These are phyloP conservation scores for Ochotona princeps DNA, from an alignment of 2,113 vertebrate species.

Conservation along the genomic window DNA sequence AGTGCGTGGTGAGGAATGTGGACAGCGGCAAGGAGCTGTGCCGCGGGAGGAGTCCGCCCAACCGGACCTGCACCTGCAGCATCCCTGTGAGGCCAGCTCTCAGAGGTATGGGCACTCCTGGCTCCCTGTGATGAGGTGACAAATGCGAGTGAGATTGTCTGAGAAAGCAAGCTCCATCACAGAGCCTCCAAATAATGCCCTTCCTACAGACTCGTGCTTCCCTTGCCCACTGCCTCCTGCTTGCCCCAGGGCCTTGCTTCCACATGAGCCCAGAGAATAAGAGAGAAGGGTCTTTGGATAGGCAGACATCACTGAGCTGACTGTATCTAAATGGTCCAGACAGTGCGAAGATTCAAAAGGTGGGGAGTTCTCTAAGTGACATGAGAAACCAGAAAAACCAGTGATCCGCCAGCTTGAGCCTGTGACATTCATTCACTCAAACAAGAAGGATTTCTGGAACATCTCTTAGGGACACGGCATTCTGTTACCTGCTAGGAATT, in stretches of 20 bases:
- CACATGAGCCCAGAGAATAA: not conserved
- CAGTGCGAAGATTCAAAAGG: slow-evolving; percentile 19
- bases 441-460: not conserved
- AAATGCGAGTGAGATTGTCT: not conserved
- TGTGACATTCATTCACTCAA: not conserved
- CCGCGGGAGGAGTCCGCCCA: not conserved
- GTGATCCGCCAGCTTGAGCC: not conserved
- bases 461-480: not conserved
- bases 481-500: not conserved
- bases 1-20: slow-evolving; percentile 46
- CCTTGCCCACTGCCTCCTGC: not conserved
- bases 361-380: not conserved
- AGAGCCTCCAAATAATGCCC: too few relatives aligned
- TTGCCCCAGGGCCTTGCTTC: not conserved
- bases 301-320: not conserved
- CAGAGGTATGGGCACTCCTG: slow-evolving; percentile 47
- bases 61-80: slow-evolving; percentile 60
- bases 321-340: not conserved
- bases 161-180: not conserved
- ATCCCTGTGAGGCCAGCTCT: slow-evolving; percentile 26
- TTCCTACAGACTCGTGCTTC: accelerated
- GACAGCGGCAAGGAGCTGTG: slow-evolving; percentile 60
- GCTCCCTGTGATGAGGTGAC: not conserved
- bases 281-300: not conserved
- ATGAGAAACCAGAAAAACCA: not conserved